Conservation (phyloP, 2,888 invertebrate species). For the Cinara cedri region DNA sequence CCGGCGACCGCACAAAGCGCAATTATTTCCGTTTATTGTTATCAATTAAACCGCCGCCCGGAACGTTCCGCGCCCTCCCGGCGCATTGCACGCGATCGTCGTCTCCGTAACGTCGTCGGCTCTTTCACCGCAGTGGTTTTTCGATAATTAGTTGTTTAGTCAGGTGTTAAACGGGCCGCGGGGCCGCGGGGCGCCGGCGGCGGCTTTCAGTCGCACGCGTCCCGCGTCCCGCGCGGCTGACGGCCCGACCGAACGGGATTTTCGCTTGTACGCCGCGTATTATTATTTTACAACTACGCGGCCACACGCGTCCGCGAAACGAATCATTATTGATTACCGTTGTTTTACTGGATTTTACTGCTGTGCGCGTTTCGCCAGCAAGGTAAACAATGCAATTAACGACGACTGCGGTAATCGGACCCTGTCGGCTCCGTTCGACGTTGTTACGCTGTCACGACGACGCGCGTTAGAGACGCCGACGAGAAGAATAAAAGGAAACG, state of each 20-base stretch:
- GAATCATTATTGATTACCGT: no score
- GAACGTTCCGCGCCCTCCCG: background rate
- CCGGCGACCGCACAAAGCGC: background rate
- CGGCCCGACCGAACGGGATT: slow-evolving; percentile 15
- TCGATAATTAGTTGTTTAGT: slow-evolving; percentile 51
- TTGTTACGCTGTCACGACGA: no score
- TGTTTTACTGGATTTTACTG: no score
- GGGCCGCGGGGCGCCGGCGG: slow-evolving; percentile 1
- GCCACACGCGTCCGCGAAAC: no score
- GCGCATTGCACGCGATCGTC: background rate
- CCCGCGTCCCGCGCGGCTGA: background rate
- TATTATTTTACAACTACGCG: no score
- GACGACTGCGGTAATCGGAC: no score
- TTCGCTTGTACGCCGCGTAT: background rate
- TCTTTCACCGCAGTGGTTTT: background rate
- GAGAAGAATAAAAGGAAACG: no score
- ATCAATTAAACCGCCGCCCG: background rate
- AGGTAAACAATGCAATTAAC: no score
- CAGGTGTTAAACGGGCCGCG: slow-evolving; percentile 44
- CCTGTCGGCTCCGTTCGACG: no score
- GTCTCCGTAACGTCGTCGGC: background rate
- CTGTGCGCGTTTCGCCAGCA: no score
- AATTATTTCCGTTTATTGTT: background rate
- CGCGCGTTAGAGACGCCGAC: no score
- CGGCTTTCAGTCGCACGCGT: slow-evolving; percentile 46